Conservation (phyloP, 2,888 invertebrate genomes). For the Tipula unca region DNA sequence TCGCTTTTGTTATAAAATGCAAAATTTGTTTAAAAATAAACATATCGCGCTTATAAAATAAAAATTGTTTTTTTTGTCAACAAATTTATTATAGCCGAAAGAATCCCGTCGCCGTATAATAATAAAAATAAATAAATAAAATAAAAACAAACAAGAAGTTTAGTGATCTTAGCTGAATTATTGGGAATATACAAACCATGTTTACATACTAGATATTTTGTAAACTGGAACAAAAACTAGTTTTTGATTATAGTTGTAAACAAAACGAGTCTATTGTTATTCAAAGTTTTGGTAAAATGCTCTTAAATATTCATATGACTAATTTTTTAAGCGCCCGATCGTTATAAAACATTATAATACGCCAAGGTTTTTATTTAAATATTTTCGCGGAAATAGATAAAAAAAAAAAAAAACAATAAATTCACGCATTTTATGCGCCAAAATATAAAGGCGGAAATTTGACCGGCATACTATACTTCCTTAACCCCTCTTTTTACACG, state of each 20-base stretch:
- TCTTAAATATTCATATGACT: not conserved
- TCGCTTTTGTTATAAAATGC: not conserved
- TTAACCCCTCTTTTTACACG: too few species aligned
- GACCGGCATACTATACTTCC: too few species aligned
- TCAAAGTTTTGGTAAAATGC: not conserved
- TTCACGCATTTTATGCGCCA: not conserved
- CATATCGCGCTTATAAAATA: not conserved
- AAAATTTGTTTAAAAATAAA: not conserved
- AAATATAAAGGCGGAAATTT: not conserved
- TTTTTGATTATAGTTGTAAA: not conserved
- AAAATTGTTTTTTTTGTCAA: not conserved
- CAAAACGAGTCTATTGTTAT: not conserved
- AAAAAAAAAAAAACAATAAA: too few species aligned
- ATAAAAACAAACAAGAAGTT: not conserved
- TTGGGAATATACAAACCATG: not conserved
- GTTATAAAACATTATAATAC: not conserved
- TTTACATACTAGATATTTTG: not conserved
- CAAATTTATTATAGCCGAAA: not conserved
- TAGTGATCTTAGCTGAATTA: not conserved
- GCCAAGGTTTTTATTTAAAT: not conserved
- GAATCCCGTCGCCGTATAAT: not conserved
- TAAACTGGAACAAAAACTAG: not conserved
- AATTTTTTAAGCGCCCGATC: not conserved
- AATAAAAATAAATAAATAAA: not conserved
- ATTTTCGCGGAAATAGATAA: not conserved